Evolutionary conservation across 2,113 vertebrate genomes (phyloP).

Genomic region (Prunella fulvescens): DNA sequence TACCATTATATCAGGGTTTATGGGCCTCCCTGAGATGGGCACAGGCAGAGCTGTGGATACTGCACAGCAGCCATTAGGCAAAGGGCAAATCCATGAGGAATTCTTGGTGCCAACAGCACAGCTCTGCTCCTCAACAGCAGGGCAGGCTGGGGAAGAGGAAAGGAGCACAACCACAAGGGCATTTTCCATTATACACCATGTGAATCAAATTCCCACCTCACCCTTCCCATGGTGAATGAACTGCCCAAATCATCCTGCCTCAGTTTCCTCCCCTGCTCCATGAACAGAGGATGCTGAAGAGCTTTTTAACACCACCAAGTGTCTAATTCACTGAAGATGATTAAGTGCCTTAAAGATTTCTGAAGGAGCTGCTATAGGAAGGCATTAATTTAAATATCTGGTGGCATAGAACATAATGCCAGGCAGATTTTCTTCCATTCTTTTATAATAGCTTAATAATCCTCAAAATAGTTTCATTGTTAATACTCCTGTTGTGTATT

Average conservation of each 20-base stretch:
- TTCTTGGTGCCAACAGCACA: background rate
- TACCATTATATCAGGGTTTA: constrained; percentile 15
- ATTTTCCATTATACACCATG: accelerated
- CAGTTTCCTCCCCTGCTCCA: background rate
- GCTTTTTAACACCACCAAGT: background rate
- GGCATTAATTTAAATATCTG: constrained; percentile 44
- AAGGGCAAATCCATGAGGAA: background rate
- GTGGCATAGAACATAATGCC: background rate
- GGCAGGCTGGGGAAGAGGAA: accelerated
- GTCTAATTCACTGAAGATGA: background rate
- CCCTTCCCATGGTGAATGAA: accelerated
- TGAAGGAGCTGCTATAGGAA: constrained; percentile 21
- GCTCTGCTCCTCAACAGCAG: background rate
- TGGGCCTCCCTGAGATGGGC: background rate
- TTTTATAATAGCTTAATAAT: constrained; percentile 44
- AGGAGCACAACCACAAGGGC: background rate
- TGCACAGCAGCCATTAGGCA: background rate
- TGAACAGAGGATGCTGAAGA: background rate
- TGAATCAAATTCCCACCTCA: accelerated
- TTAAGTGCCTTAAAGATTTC: constrained; percentile 24
- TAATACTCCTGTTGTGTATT: constrained; percentile 30
- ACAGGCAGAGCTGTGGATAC: background rate
- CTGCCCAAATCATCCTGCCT: background rate
- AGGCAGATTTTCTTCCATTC: constrained; percentile 39
- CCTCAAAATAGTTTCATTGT: constrained; percentile 1